Conservation (phyloP, 1,140 invertebrate species). For the Temnothorax longispinosus region DNA sequence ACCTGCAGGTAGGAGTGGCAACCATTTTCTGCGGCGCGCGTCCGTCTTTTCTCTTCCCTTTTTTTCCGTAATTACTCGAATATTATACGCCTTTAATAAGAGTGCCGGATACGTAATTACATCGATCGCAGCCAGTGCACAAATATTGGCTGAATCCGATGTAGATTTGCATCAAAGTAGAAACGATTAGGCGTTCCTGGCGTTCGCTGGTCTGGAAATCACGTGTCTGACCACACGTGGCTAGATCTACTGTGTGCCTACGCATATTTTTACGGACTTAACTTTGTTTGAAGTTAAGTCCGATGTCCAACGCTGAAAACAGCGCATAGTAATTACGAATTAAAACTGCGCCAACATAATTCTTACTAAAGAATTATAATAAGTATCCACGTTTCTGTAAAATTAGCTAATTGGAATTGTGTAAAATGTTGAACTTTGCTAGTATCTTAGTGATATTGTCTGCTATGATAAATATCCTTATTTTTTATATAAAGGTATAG, state of each 20-base stretch:
- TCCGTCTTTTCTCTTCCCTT: background rate
- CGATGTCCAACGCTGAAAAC: background rate
- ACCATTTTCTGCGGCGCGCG: background rate
- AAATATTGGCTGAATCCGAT: constrained; percentile 28
- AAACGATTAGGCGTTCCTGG: background rate
- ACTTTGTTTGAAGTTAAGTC: background rate
- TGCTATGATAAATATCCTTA: background rate
- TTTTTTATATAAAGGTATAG: background rate
- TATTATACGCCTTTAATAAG: constrained; percentile 4
- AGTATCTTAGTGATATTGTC: background rate
- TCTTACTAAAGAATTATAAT: background rate
- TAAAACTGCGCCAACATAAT: background rate
- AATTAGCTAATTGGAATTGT: background rate
- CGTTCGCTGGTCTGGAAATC: too few relatives aligned
- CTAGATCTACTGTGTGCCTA: background rate
- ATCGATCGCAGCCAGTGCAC: background rate
- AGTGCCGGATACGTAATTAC: constrained; percentile 15
- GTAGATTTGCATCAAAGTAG: constrained; percentile 14
- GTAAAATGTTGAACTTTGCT: background rate
- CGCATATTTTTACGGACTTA: background rate
- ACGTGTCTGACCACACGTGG: background rate
- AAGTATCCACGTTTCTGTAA: background rate
- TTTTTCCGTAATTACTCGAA: constrained; percentile 16
- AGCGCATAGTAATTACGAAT: background rate
- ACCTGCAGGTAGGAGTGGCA: constrained; percentile 87